Conservation (phyloP, 2,113 vertebrate species). For the Trinectes maculatus region DNA sequence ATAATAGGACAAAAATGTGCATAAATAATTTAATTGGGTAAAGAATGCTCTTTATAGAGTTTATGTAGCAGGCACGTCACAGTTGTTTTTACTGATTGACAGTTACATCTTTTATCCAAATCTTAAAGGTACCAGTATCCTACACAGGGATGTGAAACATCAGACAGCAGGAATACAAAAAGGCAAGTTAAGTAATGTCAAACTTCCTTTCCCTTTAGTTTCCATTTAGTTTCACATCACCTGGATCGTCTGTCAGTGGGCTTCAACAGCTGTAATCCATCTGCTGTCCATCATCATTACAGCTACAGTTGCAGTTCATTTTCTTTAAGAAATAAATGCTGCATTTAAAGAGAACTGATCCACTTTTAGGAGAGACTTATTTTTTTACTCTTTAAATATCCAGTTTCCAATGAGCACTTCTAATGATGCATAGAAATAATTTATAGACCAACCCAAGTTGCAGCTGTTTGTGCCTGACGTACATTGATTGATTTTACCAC, state of each 20-base stretch:
- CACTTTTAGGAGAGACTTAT: neutral
- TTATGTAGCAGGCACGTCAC: too few species aligned
- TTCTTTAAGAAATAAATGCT: neutral
- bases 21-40: too few species aligned
- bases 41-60: too few species aligned
- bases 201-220: neutral
- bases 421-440: conserved; percentile 4
- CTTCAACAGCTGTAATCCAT: neutral
- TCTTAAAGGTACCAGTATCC: too few species aligned
- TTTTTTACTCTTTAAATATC: neutral
- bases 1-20: too few species aligned
- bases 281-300: neutral
- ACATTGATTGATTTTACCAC: conserved; percentile 19
- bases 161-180: neutral
- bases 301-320: neutral
- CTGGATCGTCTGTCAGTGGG: neutral
- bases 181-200: neutral
- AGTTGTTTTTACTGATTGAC: too few species aligned
- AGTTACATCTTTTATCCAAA: neutral
- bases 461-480: conserved; percentile 19
- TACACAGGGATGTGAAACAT: neutral
- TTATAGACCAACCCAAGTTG: conserved; percentile 2
- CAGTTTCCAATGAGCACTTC: neutral
- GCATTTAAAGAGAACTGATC: neutral
- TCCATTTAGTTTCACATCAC: neutral